These are phyloP conservation scores for Platygyra sinensis DNA, from an alignment of 64 coral and sea anemone genomes.

Conservation along the genomic window DNA sequence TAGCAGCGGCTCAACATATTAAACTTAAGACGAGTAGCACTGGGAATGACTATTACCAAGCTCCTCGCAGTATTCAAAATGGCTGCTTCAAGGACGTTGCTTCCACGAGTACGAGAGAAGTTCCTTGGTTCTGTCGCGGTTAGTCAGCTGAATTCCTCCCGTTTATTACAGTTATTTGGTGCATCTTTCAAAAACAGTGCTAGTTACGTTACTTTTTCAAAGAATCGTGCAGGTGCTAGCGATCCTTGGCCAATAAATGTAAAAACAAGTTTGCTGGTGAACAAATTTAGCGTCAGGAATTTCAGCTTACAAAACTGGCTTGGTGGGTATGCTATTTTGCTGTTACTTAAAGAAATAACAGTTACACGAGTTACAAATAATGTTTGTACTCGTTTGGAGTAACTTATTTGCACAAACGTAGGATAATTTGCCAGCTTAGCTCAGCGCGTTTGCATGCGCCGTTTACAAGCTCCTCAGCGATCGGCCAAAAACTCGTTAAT, in stretches of 20 bases:
- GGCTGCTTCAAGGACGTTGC: background rate
- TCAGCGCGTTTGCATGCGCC: too few relatives aligned
- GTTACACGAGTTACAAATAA: background rate
- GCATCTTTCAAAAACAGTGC: background rate
- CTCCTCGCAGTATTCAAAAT: constrained; percentile 16
- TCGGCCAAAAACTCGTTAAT: too few relatives aligned
- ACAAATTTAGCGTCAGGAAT: background rate
- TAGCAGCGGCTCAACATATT: constrained; percentile 2
- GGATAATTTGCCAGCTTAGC: too few relatives aligned
- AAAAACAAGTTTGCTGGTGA: background rate
- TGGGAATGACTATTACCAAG: background rate
- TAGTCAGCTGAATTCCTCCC: background rate
- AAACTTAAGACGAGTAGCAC: too few relatives aligned
- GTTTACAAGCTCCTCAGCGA: too few relatives aligned
- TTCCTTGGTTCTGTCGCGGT: background rate
- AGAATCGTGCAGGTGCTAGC: background rate
- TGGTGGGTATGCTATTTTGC: background rate
- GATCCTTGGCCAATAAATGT: background rate
- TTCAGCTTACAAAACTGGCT: constrained; percentile 4
- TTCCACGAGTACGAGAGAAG: background rate
- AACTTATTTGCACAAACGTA: too few relatives aligned
- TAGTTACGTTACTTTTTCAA: background rate
- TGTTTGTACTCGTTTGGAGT: background rate
- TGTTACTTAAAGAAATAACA: background rate
- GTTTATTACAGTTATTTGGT: background rate